Base-by-base conservation (phyloP, 2,888 invertebrate species). In the Drosophila trichaetosa region DNA sequence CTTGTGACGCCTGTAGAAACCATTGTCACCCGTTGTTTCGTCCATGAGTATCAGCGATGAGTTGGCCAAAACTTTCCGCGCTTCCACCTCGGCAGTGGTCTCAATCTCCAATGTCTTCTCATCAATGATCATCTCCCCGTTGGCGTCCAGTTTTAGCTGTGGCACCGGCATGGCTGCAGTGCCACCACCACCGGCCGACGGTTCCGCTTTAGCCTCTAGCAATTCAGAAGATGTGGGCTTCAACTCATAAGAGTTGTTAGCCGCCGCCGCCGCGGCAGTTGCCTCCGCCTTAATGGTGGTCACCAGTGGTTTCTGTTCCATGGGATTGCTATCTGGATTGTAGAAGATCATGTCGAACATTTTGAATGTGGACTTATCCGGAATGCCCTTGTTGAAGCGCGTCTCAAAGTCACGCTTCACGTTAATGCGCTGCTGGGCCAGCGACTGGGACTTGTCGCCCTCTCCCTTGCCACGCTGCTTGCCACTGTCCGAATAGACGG, bases 321-420 rank as follows among this genome's bases (percentile, higher is more conserved):
- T 96, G 5, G 97, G 97, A 93, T 96, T 97, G 16, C 95, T 94
- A 2, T 94, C 92, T 6, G 98, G 98, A 94, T 98, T 98, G 93
- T 97, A 98, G 93, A 96, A 97, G 88, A 98, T 97, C 61, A 98
- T 95, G 93, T 98, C 98, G 82, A 97, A 96, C 98, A 99, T 98
- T 53, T 97, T 98, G 79, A 98, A 94, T 76, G 94, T 94, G 0
- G 95, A 94, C 66, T 96, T 95, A 79, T 96, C 96, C 0, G 95
- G 95, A 7, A 90, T 81, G 4, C 90, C 91, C 54, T 91, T 91
- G 7, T 79, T 78, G 8, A 91, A 91, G 2, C 92, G 90, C 10
- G 88, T 87, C 57, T 91, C 91, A 51, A 88, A 92, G 53, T 92
- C 92, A 4, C 89, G 93, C 49, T 91, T 83, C 11, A 93, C 80